Percentiles rank a stretch among this genome's conserved stretches.
Evolutionary conservation across 1,140 invertebrate species (phyloP).

Genomic region (Magallana ariakensis): DNA sequence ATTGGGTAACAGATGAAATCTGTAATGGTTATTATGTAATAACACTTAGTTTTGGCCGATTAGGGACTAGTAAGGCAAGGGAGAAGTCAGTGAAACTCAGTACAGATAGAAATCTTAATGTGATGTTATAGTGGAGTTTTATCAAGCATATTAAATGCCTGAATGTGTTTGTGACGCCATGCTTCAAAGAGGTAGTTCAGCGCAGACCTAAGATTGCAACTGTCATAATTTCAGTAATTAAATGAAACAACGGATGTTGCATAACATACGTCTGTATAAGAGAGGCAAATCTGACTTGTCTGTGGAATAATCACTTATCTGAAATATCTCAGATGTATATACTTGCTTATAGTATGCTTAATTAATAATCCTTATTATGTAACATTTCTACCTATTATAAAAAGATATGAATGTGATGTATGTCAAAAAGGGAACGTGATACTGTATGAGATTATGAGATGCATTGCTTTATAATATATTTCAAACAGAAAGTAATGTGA

Average conservation of each 20-base stretch:
- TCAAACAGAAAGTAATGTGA: too few species aligned
- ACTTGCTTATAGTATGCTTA: too few species aligned
- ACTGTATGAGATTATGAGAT: too few species aligned
- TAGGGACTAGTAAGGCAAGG: neutral
- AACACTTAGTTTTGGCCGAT: constrained; percentile 4
- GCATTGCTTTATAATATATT: too few species aligned
- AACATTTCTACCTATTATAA: too few species aligned
- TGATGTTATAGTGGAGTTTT: neutral
- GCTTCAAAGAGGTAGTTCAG: too few species aligned
- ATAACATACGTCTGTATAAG: neutral
- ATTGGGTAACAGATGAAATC: constrained; percentile 3
- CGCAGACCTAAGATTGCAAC: neutral
- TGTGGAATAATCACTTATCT: neutral
- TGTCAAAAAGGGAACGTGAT: too few species aligned
- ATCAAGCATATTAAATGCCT: constrained; percentile 11
- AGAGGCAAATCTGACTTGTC: neutral
- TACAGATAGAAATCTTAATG: neutral
- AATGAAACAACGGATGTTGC: neutral
- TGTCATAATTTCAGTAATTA: neutral
- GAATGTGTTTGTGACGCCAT: neutral
- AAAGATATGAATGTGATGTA: too few species aligned
- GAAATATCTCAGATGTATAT: neutral
- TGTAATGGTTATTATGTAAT: constrained; percentile 28
- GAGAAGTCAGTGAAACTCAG: neutral
- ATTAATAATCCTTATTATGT: too few species aligned